phyloP scores from a whole-genome alignment of 2,888 invertebrate species.

The Eledone cirrhosa region DNA sequence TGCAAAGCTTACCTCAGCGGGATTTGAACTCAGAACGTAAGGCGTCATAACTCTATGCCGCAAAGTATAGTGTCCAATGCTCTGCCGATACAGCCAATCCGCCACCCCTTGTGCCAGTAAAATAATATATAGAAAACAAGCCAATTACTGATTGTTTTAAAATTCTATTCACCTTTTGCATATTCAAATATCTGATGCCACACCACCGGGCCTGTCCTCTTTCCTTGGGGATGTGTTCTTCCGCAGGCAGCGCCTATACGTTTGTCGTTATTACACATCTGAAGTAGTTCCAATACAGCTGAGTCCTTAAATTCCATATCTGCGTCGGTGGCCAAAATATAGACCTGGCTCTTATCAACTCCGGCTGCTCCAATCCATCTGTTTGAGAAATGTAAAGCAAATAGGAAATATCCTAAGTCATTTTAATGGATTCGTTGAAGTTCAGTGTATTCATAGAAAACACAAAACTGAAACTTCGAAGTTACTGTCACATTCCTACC shows the following conservation, averaged over 20 bases:
- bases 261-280: conserved; percentile 40
- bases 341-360: conserved; percentile 39
- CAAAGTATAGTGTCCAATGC: no score
- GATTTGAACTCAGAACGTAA: no score
- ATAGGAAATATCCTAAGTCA: neutral
- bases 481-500: neutral
- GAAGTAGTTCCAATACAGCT: conserved; percentile 42
- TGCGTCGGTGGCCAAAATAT: conserved; percentile 49
- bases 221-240: conserved; percentile 45
- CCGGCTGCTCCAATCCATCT: neutral
- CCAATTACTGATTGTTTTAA: no score
- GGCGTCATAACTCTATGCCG: no score
- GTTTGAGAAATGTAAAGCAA: neutral
- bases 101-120: no score
- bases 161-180: conserved; percentile 44
- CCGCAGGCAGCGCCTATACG: conserved; percentile 48
- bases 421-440: no score
- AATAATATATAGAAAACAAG: no score
- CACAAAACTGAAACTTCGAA: neutral
- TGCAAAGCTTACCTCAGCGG: no score
- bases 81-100: no score
- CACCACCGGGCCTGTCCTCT: conserved; percentile 44
- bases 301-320: conserved; percentile 48
- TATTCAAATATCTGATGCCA: conserved; percentile 54
- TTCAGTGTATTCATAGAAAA: no score